These are phyloP conservation scores for Anthoscopus minutus DNA, from an alignment of 2,113 vertebrate genomes.

Conservation along the genomic window DNA sequence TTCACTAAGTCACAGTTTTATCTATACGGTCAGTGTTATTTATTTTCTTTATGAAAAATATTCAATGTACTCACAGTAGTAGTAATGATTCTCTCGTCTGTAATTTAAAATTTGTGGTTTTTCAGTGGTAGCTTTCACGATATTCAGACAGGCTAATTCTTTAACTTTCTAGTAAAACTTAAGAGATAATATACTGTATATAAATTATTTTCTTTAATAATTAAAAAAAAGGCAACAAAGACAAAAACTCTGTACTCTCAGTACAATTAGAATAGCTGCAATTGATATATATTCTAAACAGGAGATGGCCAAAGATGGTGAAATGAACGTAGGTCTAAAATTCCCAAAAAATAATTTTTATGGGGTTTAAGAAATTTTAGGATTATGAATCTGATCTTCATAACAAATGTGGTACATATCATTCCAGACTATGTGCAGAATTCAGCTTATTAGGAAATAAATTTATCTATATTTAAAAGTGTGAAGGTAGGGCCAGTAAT, in stretches of 20 bases:
- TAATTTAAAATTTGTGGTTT: not conserved
- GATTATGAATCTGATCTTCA: not conserved
- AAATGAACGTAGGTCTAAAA: not conserved
- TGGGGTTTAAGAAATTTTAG: not conserved
- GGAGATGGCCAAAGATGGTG: not conserved
- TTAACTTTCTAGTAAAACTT: not conserved
- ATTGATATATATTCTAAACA: not conserved
- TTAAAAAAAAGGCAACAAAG: not conserved
- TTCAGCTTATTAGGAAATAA: not conserved
- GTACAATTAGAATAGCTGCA: not conserved
- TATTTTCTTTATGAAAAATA: not conserved
- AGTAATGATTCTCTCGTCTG: not conserved
- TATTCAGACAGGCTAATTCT: not conserved
- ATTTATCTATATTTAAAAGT: not conserved
- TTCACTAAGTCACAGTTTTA: not conserved
- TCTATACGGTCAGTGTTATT: not conserved
- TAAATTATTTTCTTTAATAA: not conserved
- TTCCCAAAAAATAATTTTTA: not conserved
- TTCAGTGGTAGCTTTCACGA: not conserved
- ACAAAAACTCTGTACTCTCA: not conserved
- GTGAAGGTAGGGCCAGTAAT: not conserved
- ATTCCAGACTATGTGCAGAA: not conserved
- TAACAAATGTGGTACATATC: not conserved
- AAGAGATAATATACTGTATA: not conserved
- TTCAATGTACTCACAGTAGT: not conserved